These are phyloP conservation scores for Allobates femoralis DNA, from an alignment of 2,797 vertebrate genomes.

Conservation along the genomic window DNA sequence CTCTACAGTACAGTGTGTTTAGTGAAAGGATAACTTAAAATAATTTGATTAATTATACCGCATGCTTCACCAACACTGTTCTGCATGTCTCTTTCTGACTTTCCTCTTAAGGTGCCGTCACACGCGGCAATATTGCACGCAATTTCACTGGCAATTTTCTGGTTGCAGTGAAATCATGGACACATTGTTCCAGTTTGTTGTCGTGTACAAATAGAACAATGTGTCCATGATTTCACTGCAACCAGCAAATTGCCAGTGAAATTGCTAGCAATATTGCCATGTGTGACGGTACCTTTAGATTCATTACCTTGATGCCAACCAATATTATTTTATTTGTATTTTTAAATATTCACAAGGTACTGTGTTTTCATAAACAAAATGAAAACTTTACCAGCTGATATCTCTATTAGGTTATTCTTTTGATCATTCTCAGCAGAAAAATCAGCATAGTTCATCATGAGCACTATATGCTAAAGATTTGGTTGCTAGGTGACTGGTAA, in stretches of 20 bases:
- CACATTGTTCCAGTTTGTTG: too few species aligned
- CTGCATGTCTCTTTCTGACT: neutral
- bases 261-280: too few species aligned
- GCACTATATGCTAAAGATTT: constrained; percentile 47
- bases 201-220: too few species aligned
- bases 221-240: too few species aligned
- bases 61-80: neutral
- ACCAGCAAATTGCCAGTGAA: too few species aligned
- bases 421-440: constrained; percentile 34
- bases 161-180: too few species aligned
- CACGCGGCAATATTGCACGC: too few species aligned
- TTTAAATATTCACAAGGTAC: neutral
- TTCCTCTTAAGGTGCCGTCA: too few species aligned
- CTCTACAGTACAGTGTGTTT: too few species aligned
- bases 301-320: neutral
- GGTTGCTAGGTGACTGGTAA: constrained; percentile 58
- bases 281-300: too few species aligned
- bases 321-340: neutral
- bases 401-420: constrained; percentile 32
- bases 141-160: too few species aligned
- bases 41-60: neutral
- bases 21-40: too few species aligned
- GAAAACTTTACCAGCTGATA: constrained; percentile 4
- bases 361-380: constrained; percentile 26
- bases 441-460: constrained; percentile 42